Conservation (phyloP, 2,797 vertebrate genomes). For the Huso huso region DNA sequence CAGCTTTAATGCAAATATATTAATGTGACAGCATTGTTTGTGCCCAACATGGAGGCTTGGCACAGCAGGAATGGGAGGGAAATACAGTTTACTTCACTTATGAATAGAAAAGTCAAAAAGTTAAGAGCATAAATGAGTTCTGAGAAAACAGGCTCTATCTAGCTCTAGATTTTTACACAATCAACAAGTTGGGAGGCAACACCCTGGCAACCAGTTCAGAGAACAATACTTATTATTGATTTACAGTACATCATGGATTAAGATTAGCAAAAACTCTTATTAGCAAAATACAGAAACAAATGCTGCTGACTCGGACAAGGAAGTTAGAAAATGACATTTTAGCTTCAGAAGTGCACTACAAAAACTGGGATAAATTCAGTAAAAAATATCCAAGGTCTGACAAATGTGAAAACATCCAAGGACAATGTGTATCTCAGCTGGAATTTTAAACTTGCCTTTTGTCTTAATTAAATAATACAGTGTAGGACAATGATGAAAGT, state of each 20-base stretch:
- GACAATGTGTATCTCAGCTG: constrained; percentile 27
- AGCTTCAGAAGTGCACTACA: constrained; percentile 7
- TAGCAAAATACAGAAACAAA: neutral
- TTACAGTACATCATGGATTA: neutral
- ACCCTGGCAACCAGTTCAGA: neutral
- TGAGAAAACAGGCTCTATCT: neutral
- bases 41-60: neutral
- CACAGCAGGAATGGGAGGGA: neutral
- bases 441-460: constrained; percentile 34
- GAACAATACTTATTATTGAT: neutral
- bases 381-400: neutral
- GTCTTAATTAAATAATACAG: constrained; percentile 63
- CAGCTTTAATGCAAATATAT: neutral
- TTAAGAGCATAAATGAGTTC: neutral
- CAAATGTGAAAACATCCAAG: constrained; percentile 1
- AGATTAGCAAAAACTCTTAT: neutral
- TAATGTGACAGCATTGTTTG: neutral
- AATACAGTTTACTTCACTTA: neutral
- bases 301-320: constrained; percentile 1
- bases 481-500: constrained; percentile 36
- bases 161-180: neutral
- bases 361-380: constrained; percentile 4
- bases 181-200: neutral
- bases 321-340: neutral
- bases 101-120: neutral